These are phyloP conservation scores for Drosophila greeni DNA, from an alignment of 2,888 invertebrate genomes.

Conservation along the genomic window DNA sequence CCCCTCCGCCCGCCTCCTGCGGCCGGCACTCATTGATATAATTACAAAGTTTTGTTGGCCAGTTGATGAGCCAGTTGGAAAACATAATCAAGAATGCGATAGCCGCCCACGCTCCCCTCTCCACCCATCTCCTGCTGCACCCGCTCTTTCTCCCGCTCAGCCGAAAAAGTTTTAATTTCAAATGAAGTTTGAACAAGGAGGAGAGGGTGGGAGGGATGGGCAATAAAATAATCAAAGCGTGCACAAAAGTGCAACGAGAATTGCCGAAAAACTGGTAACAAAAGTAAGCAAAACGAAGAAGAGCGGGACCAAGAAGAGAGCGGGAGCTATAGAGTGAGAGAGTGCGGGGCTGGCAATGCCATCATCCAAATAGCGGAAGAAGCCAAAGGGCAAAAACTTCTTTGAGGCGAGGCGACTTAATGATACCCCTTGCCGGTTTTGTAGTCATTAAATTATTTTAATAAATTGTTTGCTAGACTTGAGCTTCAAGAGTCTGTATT, in stretches of 20 bases:
- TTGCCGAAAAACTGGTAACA: constrained; percentile 65
- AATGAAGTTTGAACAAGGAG: constrained; percentile 63
- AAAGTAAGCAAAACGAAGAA: constrained; percentile 51
- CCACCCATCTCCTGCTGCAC: constrained; percentile 20
- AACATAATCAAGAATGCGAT: constrained; percentile 71
- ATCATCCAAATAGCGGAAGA: constrained; percentile 20
- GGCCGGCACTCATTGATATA: constrained; percentile 61
- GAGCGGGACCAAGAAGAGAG: neutral
- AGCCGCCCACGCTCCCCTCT: constrained; percentile 36
- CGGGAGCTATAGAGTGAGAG: neutral
- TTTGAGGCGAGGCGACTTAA: too few relatives aligned
- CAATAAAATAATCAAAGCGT: constrained; percentile 72
- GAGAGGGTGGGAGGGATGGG: constrained; percentile 22
- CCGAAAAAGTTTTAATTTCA: constrained; percentile 66
- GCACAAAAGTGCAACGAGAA: constrained; percentile 68
- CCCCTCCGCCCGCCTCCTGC: neutral
- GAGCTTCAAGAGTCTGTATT: neutral
- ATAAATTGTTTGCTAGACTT: neutral
- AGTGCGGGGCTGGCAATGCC: constrained; percentile 8
- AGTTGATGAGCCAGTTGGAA: constrained; percentile 69
- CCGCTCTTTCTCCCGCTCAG: constrained; percentile 5
- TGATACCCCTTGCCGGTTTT: neutral
- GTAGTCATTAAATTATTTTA: neutral
- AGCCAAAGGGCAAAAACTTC: constrained; percentile 22
- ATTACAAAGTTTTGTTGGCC: constrained; percentile 70